These are phyloP conservation scores for Drosophila aff. DNA, from an alignment of 1,140 invertebrate species.

Conservation along the genomic window DNA sequence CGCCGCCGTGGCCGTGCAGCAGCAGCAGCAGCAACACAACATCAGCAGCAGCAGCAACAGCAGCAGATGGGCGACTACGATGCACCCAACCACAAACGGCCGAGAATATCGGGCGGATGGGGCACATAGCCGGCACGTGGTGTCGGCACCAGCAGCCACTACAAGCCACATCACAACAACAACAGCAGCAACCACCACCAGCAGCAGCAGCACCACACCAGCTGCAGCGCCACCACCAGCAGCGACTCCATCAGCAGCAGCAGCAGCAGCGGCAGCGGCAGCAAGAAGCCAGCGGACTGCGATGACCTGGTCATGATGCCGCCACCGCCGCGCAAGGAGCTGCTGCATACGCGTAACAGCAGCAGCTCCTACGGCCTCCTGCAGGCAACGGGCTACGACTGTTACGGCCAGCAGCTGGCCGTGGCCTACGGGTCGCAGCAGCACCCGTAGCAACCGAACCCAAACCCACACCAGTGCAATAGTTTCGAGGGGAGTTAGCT, in stretches of 20 bases:
- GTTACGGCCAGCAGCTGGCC: conserved; percentile 66
- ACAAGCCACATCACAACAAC: conserved; percentile 62
- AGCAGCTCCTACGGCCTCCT: conserved; percentile 39
- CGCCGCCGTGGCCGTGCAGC: conserved; percentile 77
- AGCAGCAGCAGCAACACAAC: conserved; percentile 76
- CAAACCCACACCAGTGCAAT: conserved; percentile 73
- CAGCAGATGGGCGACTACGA: conserved; percentile 90
- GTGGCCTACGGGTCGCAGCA: conserved; percentile 60
- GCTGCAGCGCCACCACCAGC: conserved; percentile 33
- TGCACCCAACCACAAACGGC: conserved; percentile 91
- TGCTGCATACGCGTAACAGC: conserved; percentile 21
- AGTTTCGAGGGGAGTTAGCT: conserved; percentile 54
- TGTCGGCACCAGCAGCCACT: conserved; percentile 46
- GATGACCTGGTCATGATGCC: conserved; percentile 75
- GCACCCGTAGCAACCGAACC: conserved; percentile 27
- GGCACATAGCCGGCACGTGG: conserved; percentile 89
- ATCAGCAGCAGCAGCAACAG: conserved; percentile 81
- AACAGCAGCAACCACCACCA: conserved; percentile 32
- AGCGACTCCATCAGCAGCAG: conserved; percentile 35
- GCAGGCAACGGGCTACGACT: conserved; percentile 56
- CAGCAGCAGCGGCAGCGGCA: conserved; percentile 29
- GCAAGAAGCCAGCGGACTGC: conserved; percentile 46
- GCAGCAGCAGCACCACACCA: conserved; percentile 45
- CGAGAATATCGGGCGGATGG: conserved; percentile 93
- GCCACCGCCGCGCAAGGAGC: conserved; percentile 70